Percentiles rank a stretch among this genome's conserved stretches.
Evolutionary conservation across 1,140 invertebrate species (phyloP).

Genomic region (Caerostris extrusa): DNA sequence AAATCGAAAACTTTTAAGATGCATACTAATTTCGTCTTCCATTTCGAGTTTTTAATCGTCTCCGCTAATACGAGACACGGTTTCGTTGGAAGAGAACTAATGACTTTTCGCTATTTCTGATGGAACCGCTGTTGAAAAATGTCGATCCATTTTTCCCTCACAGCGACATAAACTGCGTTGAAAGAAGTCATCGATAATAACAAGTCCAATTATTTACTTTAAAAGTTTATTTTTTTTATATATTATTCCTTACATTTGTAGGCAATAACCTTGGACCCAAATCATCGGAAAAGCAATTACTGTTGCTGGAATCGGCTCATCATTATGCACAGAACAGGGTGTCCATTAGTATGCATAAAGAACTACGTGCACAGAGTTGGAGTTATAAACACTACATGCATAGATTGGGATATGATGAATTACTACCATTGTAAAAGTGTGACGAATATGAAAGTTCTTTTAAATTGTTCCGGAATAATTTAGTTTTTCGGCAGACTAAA

Average conservation of each 20-base stretch:
- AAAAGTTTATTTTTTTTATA: background rate
- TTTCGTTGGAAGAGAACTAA: too few relatives aligned
- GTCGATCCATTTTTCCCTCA: background rate
- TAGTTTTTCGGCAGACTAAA: too few relatives aligned
- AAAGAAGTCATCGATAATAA: conserved; percentile 47
- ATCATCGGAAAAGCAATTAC: conserved; percentile 58
- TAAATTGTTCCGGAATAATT: background rate
- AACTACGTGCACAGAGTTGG: background rate
- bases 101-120: too few relatives aligned
- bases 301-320: conserved; percentile 7
- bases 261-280: background rate
- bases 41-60: too few relatives aligned
- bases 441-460: conserved; percentile 7
- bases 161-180: background rate
- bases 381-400: conserved; percentile 27
- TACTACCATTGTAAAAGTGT: background rate
- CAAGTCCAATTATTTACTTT: conserved; percentile 61
- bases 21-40: too few relatives aligned
- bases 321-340: conserved; percentile 21
- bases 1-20: too few relatives aligned
- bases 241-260: background rate
- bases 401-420: background rate
- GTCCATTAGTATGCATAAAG: conserved; percentile 13
- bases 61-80: too few relatives aligned
- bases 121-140: too few relatives aligned